Evolutionary conservation across 2,888 invertebrate species (phyloP), one percentile per base, ranked within the genome.

Genomic region (Biston stratarius): DNA sequence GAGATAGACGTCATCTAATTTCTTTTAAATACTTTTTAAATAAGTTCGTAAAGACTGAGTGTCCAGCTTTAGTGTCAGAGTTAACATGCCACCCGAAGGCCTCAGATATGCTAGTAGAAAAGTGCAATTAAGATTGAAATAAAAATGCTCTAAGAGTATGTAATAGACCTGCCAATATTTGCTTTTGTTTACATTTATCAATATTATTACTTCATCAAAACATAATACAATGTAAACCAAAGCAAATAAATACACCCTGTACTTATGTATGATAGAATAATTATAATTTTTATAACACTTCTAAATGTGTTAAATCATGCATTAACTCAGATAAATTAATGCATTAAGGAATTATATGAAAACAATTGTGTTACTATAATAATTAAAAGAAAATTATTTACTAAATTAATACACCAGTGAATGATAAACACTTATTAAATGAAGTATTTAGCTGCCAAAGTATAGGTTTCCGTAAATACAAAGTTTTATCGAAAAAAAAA

Each of bases 361-460:
- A 48, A n/a, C 12, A 9, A 56, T 24, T 44, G n/a, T 24, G 44
- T 33, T 33, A 57, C 3, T 47, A 45, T 14, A 40, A 44, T 40
- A 53, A 58, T 34, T 61, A 52, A 52, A 67, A 55, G 36, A n/a
- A 61, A 56, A 49, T 47, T 62, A 61, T 59, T 48, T 59, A 47
- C 33, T 49, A 44, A 36, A 57, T 61, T 58, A 66, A 52, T 51
- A 57, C 34, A 67, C 59, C 58, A 58, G 61, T 67, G 62, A 61
- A 48, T 40, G 36, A 36, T 14, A 6, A 9, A 33, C n/a, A 12
- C 6, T 0, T 15, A 45, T 24, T n/a, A 58, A 45, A 36, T 14
- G 10, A 63, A 61, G 62, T 66, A 70, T 61, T 38, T 67, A 70
- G 14, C 15, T 40, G 57, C 61, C 64, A 64, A 67, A 67, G 65